Evolutionary conservation across 1,140 invertebrate genomes (phyloP).

Genomic region (Zaprionus gabonicus): DNA sequence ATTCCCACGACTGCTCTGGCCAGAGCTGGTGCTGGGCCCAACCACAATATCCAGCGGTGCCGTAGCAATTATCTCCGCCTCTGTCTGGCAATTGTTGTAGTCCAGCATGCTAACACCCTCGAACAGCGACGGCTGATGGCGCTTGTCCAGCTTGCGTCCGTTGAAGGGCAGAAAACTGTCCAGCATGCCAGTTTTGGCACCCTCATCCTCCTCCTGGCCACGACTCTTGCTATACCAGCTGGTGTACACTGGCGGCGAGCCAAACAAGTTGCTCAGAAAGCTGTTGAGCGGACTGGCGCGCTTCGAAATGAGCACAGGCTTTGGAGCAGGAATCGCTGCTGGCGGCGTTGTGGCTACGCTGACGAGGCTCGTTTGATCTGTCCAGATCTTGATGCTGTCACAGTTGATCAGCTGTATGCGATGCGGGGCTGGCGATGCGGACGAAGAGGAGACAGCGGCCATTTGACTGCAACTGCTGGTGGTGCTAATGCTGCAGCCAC

Average conservation of each 20-base stretch:
- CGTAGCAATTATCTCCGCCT: constrained; percentile 55
- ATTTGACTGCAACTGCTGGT: constrained; percentile 41
- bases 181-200: constrained; percentile 48
- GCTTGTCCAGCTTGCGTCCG: constrained; percentile 86
- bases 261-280: constrained; percentile 67
- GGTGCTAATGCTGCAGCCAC: constrained; percentile 41
- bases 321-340: constrained; percentile 3
- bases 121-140: constrained; percentile 87
- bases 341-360: not conserved
- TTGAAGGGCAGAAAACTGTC: constrained; percentile 80
- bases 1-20: not conserved
- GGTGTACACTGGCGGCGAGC: constrained; percentile 66
- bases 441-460: not conserved
- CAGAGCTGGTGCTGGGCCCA: not conserved
- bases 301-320: constrained; percentile 20
- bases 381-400: constrained; percentile 82
- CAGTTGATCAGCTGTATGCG: constrained; percentile 77
- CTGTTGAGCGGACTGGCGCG: constrained; percentile 58
- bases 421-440: constrained; percentile 3
- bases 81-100: constrained; percentile 26
- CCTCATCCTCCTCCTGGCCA: constrained; percentile 34
- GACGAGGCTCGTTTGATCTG: constrained; percentile 53
- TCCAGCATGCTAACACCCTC: constrained; percentile 85
- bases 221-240: constrained; percentile 63
- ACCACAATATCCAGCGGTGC: constrained; percentile 60